These are phyloP conservation scores for Drosophila willistoni DNA, from an alignment of 1,140 invertebrate genomes.

Conservation along the genomic window DNA sequence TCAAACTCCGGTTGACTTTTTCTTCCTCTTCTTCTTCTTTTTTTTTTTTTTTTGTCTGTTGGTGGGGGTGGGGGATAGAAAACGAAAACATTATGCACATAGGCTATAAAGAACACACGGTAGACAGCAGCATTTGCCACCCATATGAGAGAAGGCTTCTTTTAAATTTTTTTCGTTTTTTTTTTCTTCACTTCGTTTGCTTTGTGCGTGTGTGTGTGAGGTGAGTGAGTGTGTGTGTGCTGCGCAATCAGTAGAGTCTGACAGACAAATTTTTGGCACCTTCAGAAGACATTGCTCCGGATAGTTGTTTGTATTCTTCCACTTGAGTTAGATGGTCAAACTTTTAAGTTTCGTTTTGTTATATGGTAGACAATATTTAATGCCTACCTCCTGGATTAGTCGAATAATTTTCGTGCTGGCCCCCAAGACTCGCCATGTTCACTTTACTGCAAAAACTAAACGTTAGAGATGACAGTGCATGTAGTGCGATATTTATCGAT, in stretches of 20 bases:
- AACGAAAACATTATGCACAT: constrained; percentile 41
- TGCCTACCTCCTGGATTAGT: constrained; percentile 80
- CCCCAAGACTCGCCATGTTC: constrained; percentile 83
- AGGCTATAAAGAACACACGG: constrained; percentile 53
- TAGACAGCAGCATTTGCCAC: constrained; percentile 52
- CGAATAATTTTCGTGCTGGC: constrained; percentile 82
- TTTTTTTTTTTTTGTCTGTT: neutral
- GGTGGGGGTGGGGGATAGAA: constrained; percentile 28
- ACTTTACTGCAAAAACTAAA: constrained; percentile 57
- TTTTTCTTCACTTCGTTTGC: constrained; percentile 69
- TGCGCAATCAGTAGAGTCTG: constrained; percentile 65
- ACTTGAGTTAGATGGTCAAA: constrained; percentile 31
- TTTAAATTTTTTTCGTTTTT: constrained; percentile 49
- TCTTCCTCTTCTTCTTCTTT: neutral
- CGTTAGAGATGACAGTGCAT: neutral
- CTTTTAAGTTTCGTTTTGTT: constrained; percentile 29
- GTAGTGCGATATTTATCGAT: neutral
- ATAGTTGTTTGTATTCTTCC: constrained; percentile 21
- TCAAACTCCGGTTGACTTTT: constrained; percentile 71
- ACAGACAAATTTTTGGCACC: constrained; percentile 48
- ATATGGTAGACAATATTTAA: constrained; percentile 41
- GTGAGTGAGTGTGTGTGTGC: constrained; percentile 49
- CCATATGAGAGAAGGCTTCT: constrained; percentile 65
- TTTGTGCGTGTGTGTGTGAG: constrained; percentile 61
- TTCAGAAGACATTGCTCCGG: constrained; percentile 45